A percentile compares a stretch with the other conserved stretches of the same genome.
These are phyloP conservation scores for Acyrthosiphon pisum DNA, from an alignment of 1,140 invertebrate species.

Conservation along the genomic window DNA sequence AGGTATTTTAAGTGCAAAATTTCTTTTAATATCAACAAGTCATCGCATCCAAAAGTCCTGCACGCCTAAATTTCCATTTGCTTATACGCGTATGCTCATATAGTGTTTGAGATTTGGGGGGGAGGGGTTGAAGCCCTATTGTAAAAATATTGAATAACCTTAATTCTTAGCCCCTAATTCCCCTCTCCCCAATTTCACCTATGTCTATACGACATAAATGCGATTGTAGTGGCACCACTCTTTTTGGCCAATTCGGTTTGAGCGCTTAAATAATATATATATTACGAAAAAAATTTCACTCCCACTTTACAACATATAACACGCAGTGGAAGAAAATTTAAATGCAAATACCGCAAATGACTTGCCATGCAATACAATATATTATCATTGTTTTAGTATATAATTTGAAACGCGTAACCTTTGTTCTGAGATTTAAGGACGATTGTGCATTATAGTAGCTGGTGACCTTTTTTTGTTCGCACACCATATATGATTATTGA, in stretches of 20 bases:
- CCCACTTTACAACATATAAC: background rate
- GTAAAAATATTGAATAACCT: no score
- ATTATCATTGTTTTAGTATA: background rate
- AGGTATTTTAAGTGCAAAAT: no score
- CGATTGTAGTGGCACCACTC: background rate
- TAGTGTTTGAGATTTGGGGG: no score
- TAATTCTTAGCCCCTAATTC: no score
- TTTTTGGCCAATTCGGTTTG: background rate
- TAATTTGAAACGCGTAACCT: background rate
- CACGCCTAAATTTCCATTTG: no score
- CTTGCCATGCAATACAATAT: background rate
- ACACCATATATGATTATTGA: background rate
- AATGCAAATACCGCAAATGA: background rate
- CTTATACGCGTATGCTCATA: no score
- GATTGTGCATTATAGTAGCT: background rate
- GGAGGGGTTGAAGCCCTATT: no score
- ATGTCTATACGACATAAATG: background rate
- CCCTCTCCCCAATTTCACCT: no score
- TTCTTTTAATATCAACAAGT: no score
- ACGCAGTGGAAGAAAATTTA: background rate
- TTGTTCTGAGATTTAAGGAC: background rate
- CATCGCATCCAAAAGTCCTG: background rate
- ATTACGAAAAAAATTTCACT: no score
- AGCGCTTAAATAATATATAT: background rate
- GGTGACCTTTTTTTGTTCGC: background rate